phyloP scores from a whole-genome alignment of 1,140 invertebrate species.

The Zaprionus taronus region DNA sequence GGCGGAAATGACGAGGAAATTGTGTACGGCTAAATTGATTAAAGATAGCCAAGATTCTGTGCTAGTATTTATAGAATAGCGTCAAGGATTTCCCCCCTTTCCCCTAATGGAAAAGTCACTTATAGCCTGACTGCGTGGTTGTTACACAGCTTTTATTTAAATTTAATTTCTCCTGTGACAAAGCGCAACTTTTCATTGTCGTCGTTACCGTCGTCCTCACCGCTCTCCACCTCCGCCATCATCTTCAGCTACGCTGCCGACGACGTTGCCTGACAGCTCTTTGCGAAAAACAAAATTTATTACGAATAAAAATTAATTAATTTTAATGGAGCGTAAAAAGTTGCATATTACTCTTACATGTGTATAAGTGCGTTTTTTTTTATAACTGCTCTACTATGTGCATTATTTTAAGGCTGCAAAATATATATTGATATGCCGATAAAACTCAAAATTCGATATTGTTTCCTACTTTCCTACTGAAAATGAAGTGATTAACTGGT shows the following conservation, averaged over 20 bases:
- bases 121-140: constrained; percentile 24
- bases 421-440: not conserved
- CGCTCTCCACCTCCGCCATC: constrained; percentile 28
- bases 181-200: constrained; percentile 42
- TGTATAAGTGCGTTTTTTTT: not conserved
- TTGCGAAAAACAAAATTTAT: constrained; percentile 69
- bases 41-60: constrained; percentile 66
- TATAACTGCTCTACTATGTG: not conserved
- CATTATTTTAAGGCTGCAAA: not conserved
- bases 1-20: constrained; percentile 73
- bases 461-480: not conserved
- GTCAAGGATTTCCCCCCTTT: not conserved
- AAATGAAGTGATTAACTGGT: not conserved
- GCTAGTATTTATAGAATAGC: constrained; percentile 22
- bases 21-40: constrained; percentile 70
- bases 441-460: not conserved
- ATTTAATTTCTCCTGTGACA: constrained; percentile 54
- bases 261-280: constrained; percentile 36
- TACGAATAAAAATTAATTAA: constrained; percentile 78
- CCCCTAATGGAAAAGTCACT: constrained; percentile 62
- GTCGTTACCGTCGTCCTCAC: constrained; percentile 21
- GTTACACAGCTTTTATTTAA: constrained; percentile 59
- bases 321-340: constrained; percentile 76
- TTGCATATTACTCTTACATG: constrained; percentile 39
- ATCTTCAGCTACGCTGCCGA: constrained; percentile 26